phyloP scores from a whole-genome alignment of 2,113 vertebrate genomes.

The Symphodus melops region DNA sequence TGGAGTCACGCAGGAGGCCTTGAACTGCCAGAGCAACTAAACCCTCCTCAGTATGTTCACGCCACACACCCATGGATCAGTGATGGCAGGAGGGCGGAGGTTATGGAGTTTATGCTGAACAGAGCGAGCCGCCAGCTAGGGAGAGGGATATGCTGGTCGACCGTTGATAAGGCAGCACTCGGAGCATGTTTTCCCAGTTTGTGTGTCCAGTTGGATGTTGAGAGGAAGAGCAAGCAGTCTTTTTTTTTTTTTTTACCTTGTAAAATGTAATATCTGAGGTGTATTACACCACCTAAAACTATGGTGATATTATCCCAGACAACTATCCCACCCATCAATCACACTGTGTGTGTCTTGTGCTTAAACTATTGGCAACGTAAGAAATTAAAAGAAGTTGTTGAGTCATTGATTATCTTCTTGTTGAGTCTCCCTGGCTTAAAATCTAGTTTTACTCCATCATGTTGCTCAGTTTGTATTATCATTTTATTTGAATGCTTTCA shows the following conservation, averaged over 20 bases:
- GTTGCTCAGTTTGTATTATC: background rate
- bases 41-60: slow-evolving; percentile 31
- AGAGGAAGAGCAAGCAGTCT: slow-evolving; percentile 8
- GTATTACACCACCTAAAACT: too few relatives aligned
- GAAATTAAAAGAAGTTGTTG: background rate
- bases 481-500: background rate
- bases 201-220: slow-evolving; percentile 30
- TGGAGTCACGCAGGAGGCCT: slow-evolving; percentile 8
- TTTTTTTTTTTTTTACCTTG: too few relatives aligned
- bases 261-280: too few relatives aligned
- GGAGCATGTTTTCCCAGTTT: slow-evolving; percentile 56
- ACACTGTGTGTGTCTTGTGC: too few relatives aligned
- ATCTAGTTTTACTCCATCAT: background rate
- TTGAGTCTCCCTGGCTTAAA: background rate
- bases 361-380: too few relatives aligned
- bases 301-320: too few relatives aligned
- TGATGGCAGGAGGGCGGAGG: slow-evolving; percentile 49
- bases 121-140: slow-evolving; percentile 34
- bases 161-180: slow-evolving; percentile 50
- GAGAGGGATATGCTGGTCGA: slow-evolving; percentile 67
- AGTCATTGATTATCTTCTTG: background rate
- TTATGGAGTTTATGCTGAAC: slow-evolving; percentile 68
- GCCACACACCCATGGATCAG: slow-evolving; percentile 12
- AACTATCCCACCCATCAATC: too few relatives aligned
- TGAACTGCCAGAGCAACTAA: slow-evolving; percentile 14